These are phyloP conservation scores for Drosophila burlai DNA, from an alignment of 1,140 invertebrate species.

Conservation along the genomic window DNA sequence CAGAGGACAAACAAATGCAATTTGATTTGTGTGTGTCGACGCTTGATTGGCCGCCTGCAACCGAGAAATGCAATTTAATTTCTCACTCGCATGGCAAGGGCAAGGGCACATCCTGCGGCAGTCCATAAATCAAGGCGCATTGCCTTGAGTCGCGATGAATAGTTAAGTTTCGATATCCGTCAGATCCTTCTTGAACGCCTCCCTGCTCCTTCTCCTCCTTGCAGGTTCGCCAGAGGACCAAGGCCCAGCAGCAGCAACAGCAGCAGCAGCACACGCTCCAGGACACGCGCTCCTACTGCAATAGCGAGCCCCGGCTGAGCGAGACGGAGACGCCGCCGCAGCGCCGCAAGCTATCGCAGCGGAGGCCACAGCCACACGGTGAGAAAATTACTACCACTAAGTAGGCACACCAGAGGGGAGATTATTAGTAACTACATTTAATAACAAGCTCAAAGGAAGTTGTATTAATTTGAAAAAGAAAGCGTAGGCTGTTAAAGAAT, in stretches of 20 bases:
- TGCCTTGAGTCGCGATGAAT: constrained; percentile 16
- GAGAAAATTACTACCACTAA: constrained; percentile 46
- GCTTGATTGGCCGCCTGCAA: constrained; percentile 39
- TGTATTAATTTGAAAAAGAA: not conserved
- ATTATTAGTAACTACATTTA: not conserved
- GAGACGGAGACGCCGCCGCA: constrained; percentile 85
- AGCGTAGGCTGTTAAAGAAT: not conserved
- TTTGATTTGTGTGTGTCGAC: constrained; percentile 71
- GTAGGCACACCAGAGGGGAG: not conserved
- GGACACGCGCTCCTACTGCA: constrained; percentile 80
- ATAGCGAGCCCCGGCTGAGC: constrained; percentile 82
- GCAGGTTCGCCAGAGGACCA: constrained; percentile 79
- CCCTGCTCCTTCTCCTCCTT: not conserved
- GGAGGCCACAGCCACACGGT: constrained; percentile 85
- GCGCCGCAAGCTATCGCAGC: constrained; percentile 86
- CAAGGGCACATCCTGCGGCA: constrained; percentile 39
- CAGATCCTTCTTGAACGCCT: not conserved
- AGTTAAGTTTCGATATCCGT: constrained; percentile 1
- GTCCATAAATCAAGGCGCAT: constrained; percentile 65
- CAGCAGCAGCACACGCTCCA: constrained; percentile 78
- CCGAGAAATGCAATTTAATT: constrained; percentile 72
- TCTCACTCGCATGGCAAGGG: constrained; percentile 48
- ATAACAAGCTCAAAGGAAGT: not conserved
- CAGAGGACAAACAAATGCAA: constrained; percentile 57
- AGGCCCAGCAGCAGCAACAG: constrained; percentile 77